A percentile compares a stretch with the other conserved stretches of the same genome.
Evolutionary conservation across 2,797 vertebrate species (phyloP).

Genomic region (Chloroceryle amazona): DNA sequence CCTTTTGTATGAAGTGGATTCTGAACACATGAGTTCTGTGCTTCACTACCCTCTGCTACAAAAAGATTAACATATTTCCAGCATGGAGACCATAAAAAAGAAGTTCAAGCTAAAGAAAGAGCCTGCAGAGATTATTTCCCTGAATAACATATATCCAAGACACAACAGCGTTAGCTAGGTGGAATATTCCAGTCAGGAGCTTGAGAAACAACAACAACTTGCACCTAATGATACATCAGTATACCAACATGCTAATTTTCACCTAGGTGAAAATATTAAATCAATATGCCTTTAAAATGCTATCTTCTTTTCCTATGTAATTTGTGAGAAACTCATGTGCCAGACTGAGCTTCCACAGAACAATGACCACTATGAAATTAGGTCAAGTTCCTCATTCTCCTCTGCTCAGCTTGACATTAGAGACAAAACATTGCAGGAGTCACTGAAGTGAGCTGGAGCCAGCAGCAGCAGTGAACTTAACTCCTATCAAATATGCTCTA

Average conservation of each 20-base stretch:
- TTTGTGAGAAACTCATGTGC: not conserved
- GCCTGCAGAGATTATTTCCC: not conserved
- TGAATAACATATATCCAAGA: not conserved
- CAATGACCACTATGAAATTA: not conserved
- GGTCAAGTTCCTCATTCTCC: not conserved
- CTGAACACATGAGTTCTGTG: not conserved
- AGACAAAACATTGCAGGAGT: not conserved
- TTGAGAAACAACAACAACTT: constrained; percentile 22
- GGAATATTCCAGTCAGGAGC: not conserved
- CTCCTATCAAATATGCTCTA: not conserved
- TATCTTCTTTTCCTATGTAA: not conserved
- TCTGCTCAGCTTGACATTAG: not conserved
- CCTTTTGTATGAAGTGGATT: not conserved
- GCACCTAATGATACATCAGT: not conserved
- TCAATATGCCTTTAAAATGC: not conserved
- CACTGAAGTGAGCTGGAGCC: not conserved
- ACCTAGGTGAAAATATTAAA: not conserved
- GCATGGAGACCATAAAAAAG: not conserved
- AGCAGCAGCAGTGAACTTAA: not conserved
- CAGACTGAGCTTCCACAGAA: not conserved
- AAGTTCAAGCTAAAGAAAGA: not conserved
- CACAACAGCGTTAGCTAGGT: not conserved
- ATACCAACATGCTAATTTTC: not conserved
- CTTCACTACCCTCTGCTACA: not conserved
- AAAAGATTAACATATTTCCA: not conserved